Base-by-base conservation (phyloP, 2,797 vertebrate species). In the Mus minutoides region DNA sequence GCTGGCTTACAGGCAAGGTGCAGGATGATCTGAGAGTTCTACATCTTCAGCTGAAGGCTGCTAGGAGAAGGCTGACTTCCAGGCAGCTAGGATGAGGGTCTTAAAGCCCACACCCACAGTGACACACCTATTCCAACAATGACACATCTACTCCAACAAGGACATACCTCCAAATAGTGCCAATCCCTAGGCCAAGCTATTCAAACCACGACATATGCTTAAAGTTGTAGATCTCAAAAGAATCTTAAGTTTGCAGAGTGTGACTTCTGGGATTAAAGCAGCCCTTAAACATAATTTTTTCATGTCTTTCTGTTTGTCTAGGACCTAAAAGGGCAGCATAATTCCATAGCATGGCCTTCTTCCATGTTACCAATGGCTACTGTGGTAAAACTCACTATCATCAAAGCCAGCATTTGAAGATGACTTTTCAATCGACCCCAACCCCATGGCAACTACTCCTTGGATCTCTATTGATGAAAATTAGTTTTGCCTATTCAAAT, bases 291-390 rank as follows among this genome's bases (percentile, higher is more conserved):
- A 49, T 12, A 24, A 46, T 69, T 67, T 67, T 76, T 24, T 89
- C 31, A 9, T 37, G 16, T 86, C 24, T 49, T 8, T 34, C 79
- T 73, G 37, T 58, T 22, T 49, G 21, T 26, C 58, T 76, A 80
- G 34, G 43, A 34, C 37, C 52, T 62, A 12, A 80, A 49, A 87
- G 90, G 21, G 7, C 58, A 73, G 9, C 58, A n/a, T 37, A 89
- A 92, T 21, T n/a, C 49, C 40, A 54, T 0, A 1, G 17, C 13
- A n/a, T 0, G 0, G 22, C 34, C 58, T 77, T 69, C 46, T 14
- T 58, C 69, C 29, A 43, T 37, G 7, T 26, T 10, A 62, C 16
- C 52, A 26, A 26, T 54, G 58, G 58, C 49, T 46, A 54, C 2
- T 85, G 31, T 60, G 31, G 49, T 85, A 80, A 91, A 88, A 83